A percentile compares a stretch with the other conserved stretches of the same genome.
Evolutionary conservation across 1,140 invertebrate species (phyloP).

Genomic region (Drosophila sproati): DNA sequence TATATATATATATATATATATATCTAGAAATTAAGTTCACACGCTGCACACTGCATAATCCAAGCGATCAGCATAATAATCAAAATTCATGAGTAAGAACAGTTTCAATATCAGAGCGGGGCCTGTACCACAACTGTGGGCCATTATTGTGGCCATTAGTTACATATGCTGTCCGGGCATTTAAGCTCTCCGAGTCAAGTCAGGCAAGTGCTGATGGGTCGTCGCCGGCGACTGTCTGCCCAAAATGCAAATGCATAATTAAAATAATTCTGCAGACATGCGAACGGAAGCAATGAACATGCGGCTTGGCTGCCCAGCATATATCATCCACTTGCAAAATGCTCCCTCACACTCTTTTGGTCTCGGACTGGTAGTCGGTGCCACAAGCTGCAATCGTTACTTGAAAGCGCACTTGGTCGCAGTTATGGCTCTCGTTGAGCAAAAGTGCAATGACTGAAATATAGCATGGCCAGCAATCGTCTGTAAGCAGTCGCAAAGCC

Average conservation of each 20-base stretch:
- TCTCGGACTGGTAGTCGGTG: background rate
- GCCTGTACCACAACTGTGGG: background rate
- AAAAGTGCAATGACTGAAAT: constrained; percentile 54
- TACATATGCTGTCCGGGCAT: constrained; percentile 50
- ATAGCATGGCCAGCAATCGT: constrained; percentile 26
- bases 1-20: constrained; percentile 1
- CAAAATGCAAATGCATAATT: constrained; percentile 65
- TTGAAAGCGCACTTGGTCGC: constrained; percentile 2
- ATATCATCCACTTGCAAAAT: constrained; percentile 29
- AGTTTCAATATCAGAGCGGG: background rate
- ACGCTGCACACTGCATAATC: constrained; percentile 67
- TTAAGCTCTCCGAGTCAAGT: constrained; percentile 24
- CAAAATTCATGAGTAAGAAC: constrained; percentile 71
- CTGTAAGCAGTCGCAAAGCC: background rate
- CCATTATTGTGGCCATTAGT: constrained; percentile 56
- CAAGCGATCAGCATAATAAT: constrained; percentile 64
- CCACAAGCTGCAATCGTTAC: constrained; percentile 2
- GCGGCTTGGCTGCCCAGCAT: constrained; percentile 26
- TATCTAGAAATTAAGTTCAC: constrained; percentile 59
- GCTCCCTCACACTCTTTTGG: background rate
- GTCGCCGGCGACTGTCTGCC: constrained; percentile 32
- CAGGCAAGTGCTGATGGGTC: constrained; percentile 2
- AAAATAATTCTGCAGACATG: constrained; percentile 60
- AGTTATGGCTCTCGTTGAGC: constrained; percentile 11
- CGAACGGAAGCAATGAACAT: constrained; percentile 58